Evolutionary conservation across 2,113 vertebrate species (phyloP), one percentile per base, ranked within the genome.

Genomic region (Petroica traversi): DNA sequence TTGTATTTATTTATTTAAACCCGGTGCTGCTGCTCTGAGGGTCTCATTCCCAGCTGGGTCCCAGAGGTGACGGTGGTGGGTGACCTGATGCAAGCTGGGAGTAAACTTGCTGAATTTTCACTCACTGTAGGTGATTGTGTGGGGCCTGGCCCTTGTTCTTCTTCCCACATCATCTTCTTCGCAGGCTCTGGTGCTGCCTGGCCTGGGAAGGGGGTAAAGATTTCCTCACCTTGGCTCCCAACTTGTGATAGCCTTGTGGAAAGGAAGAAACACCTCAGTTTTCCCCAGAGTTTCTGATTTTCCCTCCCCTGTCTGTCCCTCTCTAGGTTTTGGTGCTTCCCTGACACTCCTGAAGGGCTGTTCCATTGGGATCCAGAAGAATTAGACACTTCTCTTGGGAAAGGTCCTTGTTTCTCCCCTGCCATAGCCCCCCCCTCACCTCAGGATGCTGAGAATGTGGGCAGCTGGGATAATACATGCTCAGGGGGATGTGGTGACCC

Each of bases 81-180:
- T 63, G 64, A 64, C 40, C 33, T 46, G 34, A 81, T 18, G 45
- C 23, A 49, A 61, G 12, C n/a, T 0, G 3, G n/a, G 43, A 46
- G 10, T 63, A 38, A 82, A 64, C 18, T 63, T 31, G 4, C 6
- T 36, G 92, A 78, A 59, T 45, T 86, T 46, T 34, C 24, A 34
- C 16, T 49, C 3, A 1, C 36, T 81, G 1, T 22, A 49, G 85
- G 67, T 9, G 20, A 58, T 41, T 12, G 6, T 29, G 14, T 1
- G 2, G n/a, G 26, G 31, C 10, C 58, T 12, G 1, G 5, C 8
- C 1, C 31, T 48, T 5, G 0, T 49, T 19, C 2, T 3, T 40
- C 48, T 58, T 69, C 51, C 38, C 51, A 29, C 2, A 5, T 34
- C 26, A 25, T 40, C 22, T 72, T 36, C 24, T 63, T 40, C 2